Percentiles rank a stretch among this genome's conserved stretches.
These are phyloP conservation scores for Halocaridina rubra DNA, from an alignment of 2,888 invertebrate genomes.

Conservation along the genomic window DNA sequence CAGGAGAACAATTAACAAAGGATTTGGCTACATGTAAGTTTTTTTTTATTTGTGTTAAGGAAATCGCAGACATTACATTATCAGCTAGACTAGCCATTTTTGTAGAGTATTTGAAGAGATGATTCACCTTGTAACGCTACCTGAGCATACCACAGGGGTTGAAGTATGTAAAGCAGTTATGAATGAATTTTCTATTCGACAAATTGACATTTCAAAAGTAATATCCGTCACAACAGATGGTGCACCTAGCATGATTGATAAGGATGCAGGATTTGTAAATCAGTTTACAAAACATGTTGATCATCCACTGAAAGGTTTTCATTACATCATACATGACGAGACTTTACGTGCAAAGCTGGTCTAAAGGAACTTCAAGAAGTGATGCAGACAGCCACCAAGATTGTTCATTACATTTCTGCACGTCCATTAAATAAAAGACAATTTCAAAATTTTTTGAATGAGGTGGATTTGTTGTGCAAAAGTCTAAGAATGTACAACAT, in stretches of 20 bases:
- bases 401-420: conserved; percentile 5
- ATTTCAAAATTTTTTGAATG: not conserved
- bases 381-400: not conserved
- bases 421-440: not conserved
- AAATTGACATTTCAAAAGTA: not conserved
- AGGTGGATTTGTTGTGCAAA: not conserved
- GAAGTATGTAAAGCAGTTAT: not conserved
- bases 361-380: conserved; percentile 3
- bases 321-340: conserved; percentile 8
- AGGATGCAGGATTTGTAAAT: conserved; percentile 16
- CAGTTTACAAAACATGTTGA: conserved; percentile 10
- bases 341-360: not conserved
- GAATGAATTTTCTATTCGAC: not conserved
- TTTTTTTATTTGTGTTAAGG: no score
- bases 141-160: not conserved
- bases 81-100: not conserved
- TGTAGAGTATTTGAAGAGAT: not conserved
- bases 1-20: no score
- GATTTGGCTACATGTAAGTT: no score
- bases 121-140: not conserved
- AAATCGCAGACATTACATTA: not conserved
- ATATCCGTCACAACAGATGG: conserved; percentile 16
- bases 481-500: not conserved
- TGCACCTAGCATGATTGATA: conserved; percentile 10
- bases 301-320: not conserved